A percentile compares a stretch with the other conserved stretches of the same genome.
Evolutionary conservation across 1,140 invertebrate genomes (phyloP).

Genomic region (Choristoneura fumiferana): DNA sequence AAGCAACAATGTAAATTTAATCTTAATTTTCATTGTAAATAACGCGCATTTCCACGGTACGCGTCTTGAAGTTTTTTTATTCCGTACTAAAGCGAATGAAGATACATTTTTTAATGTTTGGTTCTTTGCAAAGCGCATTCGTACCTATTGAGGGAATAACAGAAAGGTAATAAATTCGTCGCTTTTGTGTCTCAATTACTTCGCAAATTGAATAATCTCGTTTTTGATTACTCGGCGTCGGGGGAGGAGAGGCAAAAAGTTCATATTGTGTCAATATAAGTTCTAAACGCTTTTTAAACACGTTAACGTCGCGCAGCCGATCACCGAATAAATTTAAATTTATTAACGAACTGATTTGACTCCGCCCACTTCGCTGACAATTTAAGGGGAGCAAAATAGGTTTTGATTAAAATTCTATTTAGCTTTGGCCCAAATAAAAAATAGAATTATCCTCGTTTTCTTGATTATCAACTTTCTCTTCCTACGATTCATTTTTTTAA

Average conservation of each 20-base stretch:
- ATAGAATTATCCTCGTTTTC: conserved; percentile 2
- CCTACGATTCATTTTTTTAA: too few species aligned
- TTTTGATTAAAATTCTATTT: conserved; percentile 47
- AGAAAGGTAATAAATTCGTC: conserved; percentile 6
- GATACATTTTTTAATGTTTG: conserved; percentile 1
- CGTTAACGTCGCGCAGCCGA: conserved; percentile 65
- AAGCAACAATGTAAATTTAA: conserved; percentile 74
- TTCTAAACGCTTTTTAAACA: conserved; percentile 78
- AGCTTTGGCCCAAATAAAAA: conserved; percentile 20
- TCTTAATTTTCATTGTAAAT: conserved; percentile 60
- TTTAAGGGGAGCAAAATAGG: conserved; percentile 69
- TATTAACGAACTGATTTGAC: conserved; percentile 70
- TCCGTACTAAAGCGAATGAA: neutral
- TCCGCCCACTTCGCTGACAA: conserved; percentile 62
- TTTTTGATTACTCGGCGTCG: conserved; percentile 58
- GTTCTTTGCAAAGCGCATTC: neutral
- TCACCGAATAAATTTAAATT: conserved; percentile 77
- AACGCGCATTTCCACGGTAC: conserved; percentile 28
- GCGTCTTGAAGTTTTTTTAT: neutral
- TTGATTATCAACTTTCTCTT: neutral
- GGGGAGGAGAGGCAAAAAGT: conserved; percentile 66
- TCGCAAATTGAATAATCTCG: conserved; percentile 71
- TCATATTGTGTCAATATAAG: conserved; percentile 77
- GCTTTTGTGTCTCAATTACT: conserved; percentile 31
- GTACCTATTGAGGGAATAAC: conserved; percentile 4